phyloP scores from a whole-genome alignment of 1,140 invertebrate genomes.

The Eulimnadia texana region DNA sequence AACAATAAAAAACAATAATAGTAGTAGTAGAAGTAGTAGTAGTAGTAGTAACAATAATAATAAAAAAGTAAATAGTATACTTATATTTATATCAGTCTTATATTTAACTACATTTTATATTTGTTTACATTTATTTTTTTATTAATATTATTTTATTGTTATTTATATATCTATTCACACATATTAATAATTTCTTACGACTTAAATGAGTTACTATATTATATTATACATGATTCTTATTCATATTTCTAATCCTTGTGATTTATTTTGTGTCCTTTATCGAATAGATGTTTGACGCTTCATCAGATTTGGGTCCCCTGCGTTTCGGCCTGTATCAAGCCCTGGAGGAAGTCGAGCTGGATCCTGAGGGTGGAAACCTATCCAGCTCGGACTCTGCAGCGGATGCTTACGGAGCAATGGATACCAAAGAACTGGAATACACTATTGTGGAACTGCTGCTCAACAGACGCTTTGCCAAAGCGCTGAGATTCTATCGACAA shows the following conservation, averaged over 20 bases:
- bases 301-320: slow-evolving; percentile 27
- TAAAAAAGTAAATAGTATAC: too few relatives aligned
- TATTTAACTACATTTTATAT: too few relatives aligned
- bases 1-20: too few relatives aligned
- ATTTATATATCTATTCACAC: too few relatives aligned
- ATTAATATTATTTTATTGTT: too few relatives aligned
- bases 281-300: slow-evolving; percentile 27
- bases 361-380: slow-evolving; percentile 3
- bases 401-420: background rate
- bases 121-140: too few relatives aligned
- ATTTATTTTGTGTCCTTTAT: slow-evolving; percentile 8
- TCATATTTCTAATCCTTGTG: background rate
- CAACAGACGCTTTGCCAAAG: slow-evolving; percentile 14
- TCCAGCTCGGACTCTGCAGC: background rate
- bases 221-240: too few relatives aligned
- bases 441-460: slow-evolving; percentile 13
- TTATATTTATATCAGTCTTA: too few relatives aligned
- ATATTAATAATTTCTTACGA: too few relatives aligned
- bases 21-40: too few relatives aligned
- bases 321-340: slow-evolving; percentile 27
- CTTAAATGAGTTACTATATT: too few relatives aligned
- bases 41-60: too few relatives aligned
- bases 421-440: slow-evolving; percentile 15
- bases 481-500: slow-evolving; percentile 4
- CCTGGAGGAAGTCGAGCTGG: slow-evolving; percentile 27